Evolutionary conservation across 1,140 invertebrate species (phyloP).

Genomic region (Mercenaria mercenaria): DNA sequence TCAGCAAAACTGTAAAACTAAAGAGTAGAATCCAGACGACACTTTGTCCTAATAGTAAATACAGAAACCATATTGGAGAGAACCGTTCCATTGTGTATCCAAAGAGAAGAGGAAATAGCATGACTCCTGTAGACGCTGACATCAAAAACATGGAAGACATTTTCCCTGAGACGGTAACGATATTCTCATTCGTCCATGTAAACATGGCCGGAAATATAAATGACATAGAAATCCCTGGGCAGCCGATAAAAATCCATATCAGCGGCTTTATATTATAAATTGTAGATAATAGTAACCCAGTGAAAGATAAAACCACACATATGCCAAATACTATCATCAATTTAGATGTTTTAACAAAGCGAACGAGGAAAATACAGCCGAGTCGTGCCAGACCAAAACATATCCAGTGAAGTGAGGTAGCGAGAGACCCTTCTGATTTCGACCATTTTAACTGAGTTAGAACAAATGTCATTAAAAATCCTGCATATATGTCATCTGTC

Average conservation of each 20-base stretch:
- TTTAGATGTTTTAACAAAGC: conserved; percentile 56
- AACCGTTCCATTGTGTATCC: conserved; percentile 73
- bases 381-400: conserved; percentile 71
- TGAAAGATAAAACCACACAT: conserved; percentile 58
- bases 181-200: conserved; percentile 73
- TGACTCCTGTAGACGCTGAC: conserved; percentile 70
- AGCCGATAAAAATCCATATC: conserved; percentile 72
- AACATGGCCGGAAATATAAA: conserved; percentile 74
- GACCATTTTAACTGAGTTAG: conserved; percentile 71
- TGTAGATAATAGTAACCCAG: conserved; percentile 69
- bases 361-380: conserved; percentile 69
- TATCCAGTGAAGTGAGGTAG: conserved; percentile 74
- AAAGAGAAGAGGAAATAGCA: conserved; percentile 71
- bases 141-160: conserved; percentile 71
- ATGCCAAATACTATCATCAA: conserved; percentile 67
- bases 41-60: conserved; percentile 70
- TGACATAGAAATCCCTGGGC: conserved; percentile 71
- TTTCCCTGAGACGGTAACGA: conserved; percentile 72
- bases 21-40: conserved; percentile 41
- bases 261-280: conserved; percentile 40
- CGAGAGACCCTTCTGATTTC: conserved; percentile 71
- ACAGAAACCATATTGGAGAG: conserved; percentile 72
- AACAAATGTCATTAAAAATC: conserved; percentile 70
- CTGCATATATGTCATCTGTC: conserved; percentile 73
- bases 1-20: neutral